A percentile compares a stretch with the other conserved stretches of the same genome.
Evolutionary conservation across 2,113 vertebrate genomes (phyloP).

Genomic region (Chitala chitala): DNA sequence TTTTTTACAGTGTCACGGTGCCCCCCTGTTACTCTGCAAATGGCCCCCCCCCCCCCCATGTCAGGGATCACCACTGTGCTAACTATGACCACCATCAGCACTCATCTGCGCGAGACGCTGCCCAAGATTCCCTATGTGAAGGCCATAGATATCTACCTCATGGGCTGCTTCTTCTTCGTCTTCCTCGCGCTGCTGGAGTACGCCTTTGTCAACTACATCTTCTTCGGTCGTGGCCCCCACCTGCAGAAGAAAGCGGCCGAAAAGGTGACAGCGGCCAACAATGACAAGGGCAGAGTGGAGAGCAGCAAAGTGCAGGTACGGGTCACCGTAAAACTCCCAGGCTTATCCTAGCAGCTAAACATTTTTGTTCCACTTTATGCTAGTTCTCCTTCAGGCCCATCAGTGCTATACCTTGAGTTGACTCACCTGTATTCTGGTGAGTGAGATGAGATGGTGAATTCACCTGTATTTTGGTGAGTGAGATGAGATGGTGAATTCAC

Average conservation of each 20-base stretch:
- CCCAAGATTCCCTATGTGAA: conserved; percentile 25
- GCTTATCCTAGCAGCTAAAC: too few species aligned
- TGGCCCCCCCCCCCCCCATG: neutral
- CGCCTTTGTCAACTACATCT: conserved; percentile 66
- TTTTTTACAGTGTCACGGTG: too few species aligned
- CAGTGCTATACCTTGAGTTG: too few species aligned
- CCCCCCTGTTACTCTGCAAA: too few species aligned
- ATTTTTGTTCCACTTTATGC: too few species aligned
- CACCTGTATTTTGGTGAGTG: too few species aligned
- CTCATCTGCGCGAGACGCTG: conserved; percentile 63
- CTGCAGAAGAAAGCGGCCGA: conserved; percentile 62
- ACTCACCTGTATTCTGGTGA: too few species aligned
- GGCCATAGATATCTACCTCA: conserved; percentile 72
- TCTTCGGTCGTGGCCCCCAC: conserved; percentile 75
- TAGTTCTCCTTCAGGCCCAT: too few species aligned
- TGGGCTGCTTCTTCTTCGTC: conserved; percentile 71
- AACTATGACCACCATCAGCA: conserved; percentile 79
- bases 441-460: too few species aligned
- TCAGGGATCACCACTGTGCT: conserved; percentile 74
- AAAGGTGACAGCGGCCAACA: conserved; percentile 51
- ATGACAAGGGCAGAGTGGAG: conserved; percentile 59
- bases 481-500: too few species aligned
- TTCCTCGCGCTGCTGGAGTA: conserved; percentile 24
- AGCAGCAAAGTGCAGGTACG: conserved; percentile 67
- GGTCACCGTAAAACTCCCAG: too few species aligned